Conservation (phyloP, 2,113 vertebrate species). For the Struthio camelus region DNA sequence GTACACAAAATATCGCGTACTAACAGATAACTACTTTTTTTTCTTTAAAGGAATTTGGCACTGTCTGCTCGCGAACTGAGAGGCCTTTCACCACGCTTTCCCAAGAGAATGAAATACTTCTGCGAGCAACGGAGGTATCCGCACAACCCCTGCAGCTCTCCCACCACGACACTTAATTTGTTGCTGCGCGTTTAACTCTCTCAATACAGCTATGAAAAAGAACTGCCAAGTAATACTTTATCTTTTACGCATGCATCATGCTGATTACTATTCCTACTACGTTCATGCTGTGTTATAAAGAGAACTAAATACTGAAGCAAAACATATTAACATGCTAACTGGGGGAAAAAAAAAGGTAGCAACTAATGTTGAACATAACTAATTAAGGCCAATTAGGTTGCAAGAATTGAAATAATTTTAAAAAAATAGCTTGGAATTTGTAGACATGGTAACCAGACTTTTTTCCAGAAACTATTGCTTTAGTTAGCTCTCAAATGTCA, state of each 20-base stretch:
- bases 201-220: neutral
- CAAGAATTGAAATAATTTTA: neutral
- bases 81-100: neutral
- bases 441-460: neutral
- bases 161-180: neutral
- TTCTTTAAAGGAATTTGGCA: neutral
- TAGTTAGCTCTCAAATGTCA: neutral
- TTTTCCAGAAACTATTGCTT: neutral
- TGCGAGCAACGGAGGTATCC: neutral
- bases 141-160: neutral
- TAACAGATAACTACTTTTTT: neutral
- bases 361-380: neutral
- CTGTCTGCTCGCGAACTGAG: neutral
- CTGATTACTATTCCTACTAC: neutral
- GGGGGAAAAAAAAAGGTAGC: neutral
- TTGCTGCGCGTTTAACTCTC: neutral
- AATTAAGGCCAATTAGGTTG: neutral
- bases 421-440: constrained; percentile 51
- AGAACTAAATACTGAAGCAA: constrained; percentile 10
- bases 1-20: neutral
- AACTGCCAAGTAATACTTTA: neutral
- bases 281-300: constrained; percentile 77
- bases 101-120: neutral
- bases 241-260: constrained; percentile 54
- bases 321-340: constrained; percentile 75